Conservation (phyloP, 2,888 invertebrate species). For the Tethea ocularis region DNA sequence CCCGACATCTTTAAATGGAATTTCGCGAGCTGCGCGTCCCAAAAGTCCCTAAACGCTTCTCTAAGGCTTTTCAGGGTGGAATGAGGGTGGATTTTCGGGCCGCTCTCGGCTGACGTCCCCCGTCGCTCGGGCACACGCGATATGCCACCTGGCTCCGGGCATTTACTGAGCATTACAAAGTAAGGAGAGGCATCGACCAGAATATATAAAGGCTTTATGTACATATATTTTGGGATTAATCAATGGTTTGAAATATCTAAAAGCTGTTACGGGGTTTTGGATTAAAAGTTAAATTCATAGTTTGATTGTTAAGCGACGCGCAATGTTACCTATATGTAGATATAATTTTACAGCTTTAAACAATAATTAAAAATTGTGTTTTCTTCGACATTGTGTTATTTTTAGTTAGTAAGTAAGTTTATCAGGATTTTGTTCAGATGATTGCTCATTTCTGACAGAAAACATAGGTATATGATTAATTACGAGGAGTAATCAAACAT, state of each 20-base stretch:
- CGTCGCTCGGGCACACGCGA: constrained; percentile 59
- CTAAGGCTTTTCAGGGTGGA: constrained; percentile 50
- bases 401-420: too few species aligned
- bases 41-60: constrained; percentile 58
- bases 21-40: constrained; percentile 75
- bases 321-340: background rate
- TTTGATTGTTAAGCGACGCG: constrained; percentile 8
- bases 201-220: constrained; percentile 22
- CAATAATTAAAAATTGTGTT: background rate
- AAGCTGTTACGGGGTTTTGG: constrained; percentile 8
- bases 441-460: too few species aligned
- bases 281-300: constrained; percentile 5
- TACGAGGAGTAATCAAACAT: too few species aligned
- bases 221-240: constrained; percentile 16
- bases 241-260: constrained; percentile 15
- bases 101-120: constrained; percentile 53
- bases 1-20: constrained; percentile 83
- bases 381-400: too few species aligned
- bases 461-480: too few species aligned
- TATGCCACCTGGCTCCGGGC: constrained; percentile 65
- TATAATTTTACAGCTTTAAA: background rate
- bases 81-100: constrained; percentile 56
- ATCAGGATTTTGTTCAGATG: too few species aligned
- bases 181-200: constrained; percentile 28
- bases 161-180: constrained; percentile 37